Evolutionary conservation across 2,113 vertebrate species (phyloP).

Genomic region (Caracal caracal): DNA sequence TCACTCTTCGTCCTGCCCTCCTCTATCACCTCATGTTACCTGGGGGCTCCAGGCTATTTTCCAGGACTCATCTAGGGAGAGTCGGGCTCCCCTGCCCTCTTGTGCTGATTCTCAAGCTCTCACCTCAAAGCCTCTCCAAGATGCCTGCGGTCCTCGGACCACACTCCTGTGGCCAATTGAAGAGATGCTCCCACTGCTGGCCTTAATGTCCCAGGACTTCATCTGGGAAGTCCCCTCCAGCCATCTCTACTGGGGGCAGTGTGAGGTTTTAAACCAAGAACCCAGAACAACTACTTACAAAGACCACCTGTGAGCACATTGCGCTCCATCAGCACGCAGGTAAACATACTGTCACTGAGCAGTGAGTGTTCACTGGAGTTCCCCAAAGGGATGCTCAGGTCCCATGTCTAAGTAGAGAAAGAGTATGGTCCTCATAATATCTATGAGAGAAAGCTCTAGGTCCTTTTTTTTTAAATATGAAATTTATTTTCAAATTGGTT

Average conservation of each 20-base stretch:
- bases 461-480: no score
- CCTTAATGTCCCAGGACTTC: not conserved
- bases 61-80: no score
- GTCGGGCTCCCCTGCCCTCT: not conserved
- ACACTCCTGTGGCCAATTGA: not conserved
- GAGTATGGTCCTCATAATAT: not conserved
- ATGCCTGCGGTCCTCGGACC: not conserved
- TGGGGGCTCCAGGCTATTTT: not conserved
- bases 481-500: no score
- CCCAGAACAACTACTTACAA: not conserved
- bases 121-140: not conserved
- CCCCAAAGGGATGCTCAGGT: no score
- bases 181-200: not conserved
- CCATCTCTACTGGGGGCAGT: not conserved
- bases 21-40: not conserved
- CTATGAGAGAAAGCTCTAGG: no score
- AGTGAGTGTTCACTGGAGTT: no score
- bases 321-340: rapidly evolving
- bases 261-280: not conserved
- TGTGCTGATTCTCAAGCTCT: rapidly evolving
- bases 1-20: not conserved
- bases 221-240: not conserved
- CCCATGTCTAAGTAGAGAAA: not conserved
- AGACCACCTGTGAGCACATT: not conserved
- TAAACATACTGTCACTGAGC: not conserved